Base-by-base conservation (phyloP, 2,888 invertebrate genomes). In the Pammene fasciana region DNA sequence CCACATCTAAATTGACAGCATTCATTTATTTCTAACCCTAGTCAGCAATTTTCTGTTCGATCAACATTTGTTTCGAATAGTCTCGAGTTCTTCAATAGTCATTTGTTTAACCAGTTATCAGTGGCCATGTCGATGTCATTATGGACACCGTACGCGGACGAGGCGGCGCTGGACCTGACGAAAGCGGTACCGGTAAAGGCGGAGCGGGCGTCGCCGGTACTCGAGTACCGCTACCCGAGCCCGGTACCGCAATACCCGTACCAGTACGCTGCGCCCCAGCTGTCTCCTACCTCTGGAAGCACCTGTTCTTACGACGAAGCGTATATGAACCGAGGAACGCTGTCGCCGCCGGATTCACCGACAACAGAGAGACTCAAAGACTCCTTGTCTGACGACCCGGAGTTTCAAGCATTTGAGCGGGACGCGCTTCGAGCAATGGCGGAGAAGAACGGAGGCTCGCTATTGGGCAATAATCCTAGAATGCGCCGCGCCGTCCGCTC, bases 351-450 rank as follows among this genome's bases (percentile, higher is more conserved):
- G 0, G 75, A 74, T 0, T 80, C 81, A 0, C 83, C 83, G 26
- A 26, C 26, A 5, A 71, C 70, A 14, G 34, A 71, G 43, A 80
- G 76, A 26, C 45, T 85, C 9, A 79, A 76, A 0, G 83, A 85
- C 26, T 74, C 75, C 3, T 59, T 87, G 10, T 83, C 84, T 0
- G 84, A 87, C 34, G 95, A 95, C 14, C 81, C 81, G 55, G 94
- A 94, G 1, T 97, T 95, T 77, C 91, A 94, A 14, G 94, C 94
- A 61, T 97, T 96, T 75, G 93, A 96, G 36, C 92, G 94, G 60
- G 93, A 94, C 72, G 94, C 96, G 80, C 79, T 97, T 7, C 92
- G 94, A 10, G 94, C 95, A 62, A 95, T 96, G 62, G 94, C 94
- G 46, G 92, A 89, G 72, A 93, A 93, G 10, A 95, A 94, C 74